A percentile compares a stretch with the other conserved stretches of the same genome.
Evolutionary conservation across 23 tunicate species (phyloP).

Genomic region (Aplidium turbinatum): DNA sequence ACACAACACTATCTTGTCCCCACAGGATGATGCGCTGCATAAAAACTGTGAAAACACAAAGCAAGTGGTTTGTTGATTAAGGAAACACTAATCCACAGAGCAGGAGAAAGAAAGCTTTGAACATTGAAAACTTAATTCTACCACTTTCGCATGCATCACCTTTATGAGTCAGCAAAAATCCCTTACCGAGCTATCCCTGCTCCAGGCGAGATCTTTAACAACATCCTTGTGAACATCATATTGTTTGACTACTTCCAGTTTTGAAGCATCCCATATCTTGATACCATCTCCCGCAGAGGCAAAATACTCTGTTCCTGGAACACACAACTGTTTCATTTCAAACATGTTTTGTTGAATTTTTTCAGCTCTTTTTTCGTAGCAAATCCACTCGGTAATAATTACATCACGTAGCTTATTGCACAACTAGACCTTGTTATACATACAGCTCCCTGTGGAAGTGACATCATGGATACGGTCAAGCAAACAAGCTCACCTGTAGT

Average conservation of each 20-base stretch:
- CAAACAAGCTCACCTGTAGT: too few species aligned
- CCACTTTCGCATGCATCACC: neutral
- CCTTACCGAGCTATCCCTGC: conserved; percentile 56
- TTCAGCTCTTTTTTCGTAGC: too few species aligned
- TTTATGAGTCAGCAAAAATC: neutral
- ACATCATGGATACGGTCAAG: too few species aligned
- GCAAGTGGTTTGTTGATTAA: neutral
- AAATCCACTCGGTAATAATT: too few species aligned
- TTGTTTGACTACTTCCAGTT: conserved; percentile 39
- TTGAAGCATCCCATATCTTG: conserved; percentile 78
- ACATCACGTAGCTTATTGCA: too few species aligned
- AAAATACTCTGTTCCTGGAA: too few species aligned
- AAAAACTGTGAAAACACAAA: conserved; percentile 20
- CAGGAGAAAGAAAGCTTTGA: neutral
- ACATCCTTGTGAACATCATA: conserved; percentile 67
- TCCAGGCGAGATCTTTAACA: conserved; percentile 83
- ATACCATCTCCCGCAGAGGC: conserved; percentile 81
- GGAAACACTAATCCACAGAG: neutral
- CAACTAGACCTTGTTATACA: too few species aligned
- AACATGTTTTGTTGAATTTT: too few species aligned
- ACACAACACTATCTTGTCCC: conserved; percentile 44
- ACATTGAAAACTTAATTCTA: neutral
- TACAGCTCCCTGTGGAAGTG: too few species aligned
- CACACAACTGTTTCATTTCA: too few species aligned
- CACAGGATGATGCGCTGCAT: conserved; percentile 48